Percentiles rank a stretch among this genome's conserved stretches.
Evolutionary conservation across 2,888 invertebrate genomes (phyloP).

Genomic region (Megalurothrips usitatus): DNA sequence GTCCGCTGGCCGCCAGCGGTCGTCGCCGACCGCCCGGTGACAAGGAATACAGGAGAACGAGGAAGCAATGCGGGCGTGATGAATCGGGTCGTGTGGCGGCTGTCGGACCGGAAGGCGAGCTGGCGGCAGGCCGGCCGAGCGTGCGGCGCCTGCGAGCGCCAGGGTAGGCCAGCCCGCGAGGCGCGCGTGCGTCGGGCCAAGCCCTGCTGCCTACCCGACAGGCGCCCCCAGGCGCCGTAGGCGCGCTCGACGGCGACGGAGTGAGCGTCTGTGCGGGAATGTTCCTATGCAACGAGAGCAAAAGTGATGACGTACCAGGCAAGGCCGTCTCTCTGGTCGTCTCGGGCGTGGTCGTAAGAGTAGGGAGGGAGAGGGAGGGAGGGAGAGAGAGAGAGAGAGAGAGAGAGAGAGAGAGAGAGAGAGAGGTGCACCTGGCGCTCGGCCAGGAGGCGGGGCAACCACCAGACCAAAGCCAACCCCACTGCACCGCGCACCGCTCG

Average conservation of each 20-base stretch:
- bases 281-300: neutral
- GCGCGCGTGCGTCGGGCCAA: too few species aligned
- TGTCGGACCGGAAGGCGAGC: too few species aligned
- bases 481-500: neutral
- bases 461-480: neutral
- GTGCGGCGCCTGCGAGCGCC: too few species aligned
- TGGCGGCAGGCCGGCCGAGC: too few species aligned
- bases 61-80: too few species aligned
- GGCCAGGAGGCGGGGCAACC: conserved; percentile 4
- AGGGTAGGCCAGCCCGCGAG: too few species aligned
- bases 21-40: too few species aligned
- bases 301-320: conserved; percentile 14
- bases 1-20: too few species aligned
- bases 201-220: neutral
- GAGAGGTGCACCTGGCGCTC: too few species aligned
- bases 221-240: neutral
- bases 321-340: neutral
- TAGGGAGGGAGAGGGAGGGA: neutral
- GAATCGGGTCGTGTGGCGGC: too few species aligned
- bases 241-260: neutral
- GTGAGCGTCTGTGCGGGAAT: neutral
- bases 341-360: neutral
- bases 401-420: neutral
- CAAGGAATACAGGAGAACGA: too few species aligned
- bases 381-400: neutral